Evolutionary conservation across 2,888 invertebrate species (phyloP).

Genomic region (Morpho helenor): DNA sequence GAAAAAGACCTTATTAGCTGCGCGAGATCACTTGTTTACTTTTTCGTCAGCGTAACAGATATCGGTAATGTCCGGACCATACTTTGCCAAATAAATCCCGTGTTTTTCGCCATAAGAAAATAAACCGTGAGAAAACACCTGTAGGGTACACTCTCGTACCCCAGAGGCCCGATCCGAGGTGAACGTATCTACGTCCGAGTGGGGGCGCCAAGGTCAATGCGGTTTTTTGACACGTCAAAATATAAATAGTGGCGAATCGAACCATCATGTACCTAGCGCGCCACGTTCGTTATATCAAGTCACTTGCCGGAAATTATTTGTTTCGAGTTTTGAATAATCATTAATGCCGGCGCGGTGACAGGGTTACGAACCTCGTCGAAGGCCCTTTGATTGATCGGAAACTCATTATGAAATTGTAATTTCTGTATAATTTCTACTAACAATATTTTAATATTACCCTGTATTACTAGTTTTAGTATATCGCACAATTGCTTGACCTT

Average conservation of each 20-base stretch:
- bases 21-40: constrained; percentile 3
- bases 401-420: constrained; percentile 13
- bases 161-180: constrained; percentile 73
- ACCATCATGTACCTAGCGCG: constrained; percentile 41
- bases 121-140: constrained; percentile 28
- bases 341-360: constrained; percentile 45
- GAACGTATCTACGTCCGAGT: constrained; percentile 70
- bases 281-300: constrained; percentile 53
- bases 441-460: neutral
- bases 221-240: constrained; percentile 74
- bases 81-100: constrained; percentile 19
- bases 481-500: too few species aligned
- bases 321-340: constrained; percentile 61
- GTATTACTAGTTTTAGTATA: too few species aligned
- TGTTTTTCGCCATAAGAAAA: constrained; percentile 18
- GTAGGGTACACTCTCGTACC: constrained; percentile 38
- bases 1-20: neutral
- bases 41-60: constrained; percentile 5
- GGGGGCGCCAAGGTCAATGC: constrained; percentile 74
- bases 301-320: constrained; percentile 69
- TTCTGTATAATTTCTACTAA: neutral
- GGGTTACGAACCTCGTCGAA: constrained; percentile 53
- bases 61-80: constrained; percentile 16
- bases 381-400: constrained; percentile 33
- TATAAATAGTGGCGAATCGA: constrained; percentile 64